These are phyloP conservation scores for Monoplex corrugatus DNA, from an alignment of 2,888 invertebrate genomes.

Conservation along the genomic window DNA sequence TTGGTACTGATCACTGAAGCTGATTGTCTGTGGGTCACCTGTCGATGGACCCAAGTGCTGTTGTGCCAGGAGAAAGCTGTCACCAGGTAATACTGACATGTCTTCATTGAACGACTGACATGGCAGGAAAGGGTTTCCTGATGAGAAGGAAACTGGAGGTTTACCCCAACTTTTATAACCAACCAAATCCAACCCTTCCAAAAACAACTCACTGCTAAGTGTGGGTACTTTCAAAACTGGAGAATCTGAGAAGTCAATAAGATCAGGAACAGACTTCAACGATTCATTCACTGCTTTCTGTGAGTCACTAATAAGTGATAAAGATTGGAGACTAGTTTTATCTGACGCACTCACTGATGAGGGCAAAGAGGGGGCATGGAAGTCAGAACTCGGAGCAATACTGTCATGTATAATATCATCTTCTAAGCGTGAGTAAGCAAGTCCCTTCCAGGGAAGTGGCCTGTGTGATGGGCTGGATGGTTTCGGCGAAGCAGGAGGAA, in stretches of 20 bases:
- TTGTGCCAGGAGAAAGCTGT: neutral
- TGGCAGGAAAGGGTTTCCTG: conserved; percentile 24
- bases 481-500: neutral
- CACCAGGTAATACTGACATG: neutral
- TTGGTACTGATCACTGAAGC: neutral
- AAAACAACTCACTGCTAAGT: conserved; percentile 30
- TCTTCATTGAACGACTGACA: neutral
- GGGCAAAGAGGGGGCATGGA: neutral
- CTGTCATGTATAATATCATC: neutral
- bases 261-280: neutral
- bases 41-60: neutral
- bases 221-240: neutral
- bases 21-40: neutral
- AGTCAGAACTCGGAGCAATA: neutral
- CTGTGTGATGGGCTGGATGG: neutral
- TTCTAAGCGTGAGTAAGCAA: neutral
- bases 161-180: conserved; percentile 31
- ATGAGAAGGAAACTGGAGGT: conserved; percentile 39
- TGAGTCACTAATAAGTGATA: neutral
- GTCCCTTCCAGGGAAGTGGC: neutral
- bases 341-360: neutral
- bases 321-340: neutral
- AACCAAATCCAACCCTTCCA: conserved; percentile 52
- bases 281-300: neutral
- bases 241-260: conserved; percentile 18